phyloP scores from a whole-genome alignment of 2,888 invertebrate species.

The Leptopilina myrica region DNA sequence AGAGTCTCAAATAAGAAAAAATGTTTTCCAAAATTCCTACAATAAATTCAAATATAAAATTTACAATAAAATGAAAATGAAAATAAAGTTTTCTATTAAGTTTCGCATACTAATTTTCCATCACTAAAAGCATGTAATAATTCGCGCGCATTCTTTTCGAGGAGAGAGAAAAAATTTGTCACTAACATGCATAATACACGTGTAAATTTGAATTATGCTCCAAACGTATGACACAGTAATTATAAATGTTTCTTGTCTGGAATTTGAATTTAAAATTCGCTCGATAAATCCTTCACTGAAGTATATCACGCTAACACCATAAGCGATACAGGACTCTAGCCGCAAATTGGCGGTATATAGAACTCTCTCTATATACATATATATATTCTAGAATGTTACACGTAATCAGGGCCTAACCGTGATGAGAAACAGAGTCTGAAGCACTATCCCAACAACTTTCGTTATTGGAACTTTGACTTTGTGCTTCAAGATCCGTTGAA shows the following conservation, averaged over 20 bases:
- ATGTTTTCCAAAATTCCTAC: no score
- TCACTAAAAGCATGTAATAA: neutral
- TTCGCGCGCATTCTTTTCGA: neutral
- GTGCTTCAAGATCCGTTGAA: conserved; percentile 25
- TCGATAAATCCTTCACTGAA: conserved; percentile 32
- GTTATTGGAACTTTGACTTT: conserved; percentile 35
- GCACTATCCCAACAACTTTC: conserved; percentile 33
- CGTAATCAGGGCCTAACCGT: conserved; percentile 40
- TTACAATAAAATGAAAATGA: no score
- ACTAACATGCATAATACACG: conserved; percentile 1
- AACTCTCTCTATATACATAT: neutral
- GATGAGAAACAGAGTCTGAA: conserved; percentile 37
- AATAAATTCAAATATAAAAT: no score
- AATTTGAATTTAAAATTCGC: conserved; percentile 28
- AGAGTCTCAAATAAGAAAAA: no score
- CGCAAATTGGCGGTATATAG: conserved; percentile 36
- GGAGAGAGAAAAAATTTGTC: neutral
- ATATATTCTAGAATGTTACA: conserved; percentile 5
- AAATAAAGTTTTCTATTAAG: no score
- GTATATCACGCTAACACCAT: conserved; percentile 39
- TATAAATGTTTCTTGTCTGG: conserved; percentile 17
- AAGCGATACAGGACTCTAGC: conserved; percentile 28
- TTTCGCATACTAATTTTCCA: neutral
- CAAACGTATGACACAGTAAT: conserved; percentile 7
- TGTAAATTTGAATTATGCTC: conserved; percentile 27